Base-by-base conservation (phyloP, 2,113 vertebrate species). In the Urocolius indicus region DNA sequence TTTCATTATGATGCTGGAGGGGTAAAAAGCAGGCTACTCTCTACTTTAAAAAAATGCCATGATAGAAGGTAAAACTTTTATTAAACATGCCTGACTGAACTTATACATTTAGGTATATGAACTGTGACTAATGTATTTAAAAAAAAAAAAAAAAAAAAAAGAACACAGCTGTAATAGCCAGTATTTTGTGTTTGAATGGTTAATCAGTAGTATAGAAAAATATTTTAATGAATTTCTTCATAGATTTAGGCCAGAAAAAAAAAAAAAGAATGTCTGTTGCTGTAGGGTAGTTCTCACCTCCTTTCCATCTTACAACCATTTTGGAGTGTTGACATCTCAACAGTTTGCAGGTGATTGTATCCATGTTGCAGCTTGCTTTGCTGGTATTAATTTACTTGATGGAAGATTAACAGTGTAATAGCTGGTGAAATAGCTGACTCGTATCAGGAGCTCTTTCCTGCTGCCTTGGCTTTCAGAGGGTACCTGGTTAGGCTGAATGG, bases 51-150 rank as follows among this genome's bases (percentile, higher is more conserved):
- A 93, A 85, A 93, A 85, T 72, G 51, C 76, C 16, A 5, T 48
- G 77, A 68, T 69, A 69, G 82, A 84, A 93, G 69, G 65, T 93
- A 95, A 90, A 82, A 34, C 65, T 90, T 95, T 95, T 58, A 87
- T 95, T 93, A 89, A 86, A 84, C n/a, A 38, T 82, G 90, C 81
- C 89, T 94, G 66, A 54, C 66, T 95, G 91, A 85, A 75, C 87
- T 90, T 88, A 41, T 74, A 71, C 45, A n/a, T 48, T 67, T 80
- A 79, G 85, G 46, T 89, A 41, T 84, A 69, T 90, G 85, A 90
- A 72, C 91, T 94, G 84, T 78, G 45, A 77, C 88, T 94, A 93
- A 54, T 84, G 79, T 52, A 29, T 90, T 92, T 86, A 89, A 76
- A 87, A 95, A 94, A 80, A 75, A n/a, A 76, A 87, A 95, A 94